Base-by-base conservation (phyloP, 1,140 invertebrate species). In the Phortica variegata region DNA sequence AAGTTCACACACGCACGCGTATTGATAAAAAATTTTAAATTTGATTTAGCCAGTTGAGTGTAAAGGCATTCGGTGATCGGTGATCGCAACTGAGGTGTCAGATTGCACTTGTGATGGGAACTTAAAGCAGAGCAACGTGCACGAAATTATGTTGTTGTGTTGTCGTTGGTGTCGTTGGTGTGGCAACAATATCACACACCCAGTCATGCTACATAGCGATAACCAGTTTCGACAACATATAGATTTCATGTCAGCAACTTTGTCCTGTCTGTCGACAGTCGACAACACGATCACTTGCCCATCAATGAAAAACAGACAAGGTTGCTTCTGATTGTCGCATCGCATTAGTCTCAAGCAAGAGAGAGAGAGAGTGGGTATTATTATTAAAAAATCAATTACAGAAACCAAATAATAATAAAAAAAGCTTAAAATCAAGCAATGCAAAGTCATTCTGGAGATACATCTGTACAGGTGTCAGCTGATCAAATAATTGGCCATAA, bases 401-500 rank as follows among this genome's bases (percentile, higher is more conserved):
- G n/a, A n/a, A n/a, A n/a, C n/a, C n/a, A n/a, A n/a, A n/a, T n/a
- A n/a, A n/a, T n/a, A n/a, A n/a, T n/a, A n/a, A n/a, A n/a, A n/a
- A 31, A 12, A 31, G 29, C 7, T 31, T 31, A 31, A 12, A 31
- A 31, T 8, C 7, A 31, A 31, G 29, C 29, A 31, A 8, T 31
- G 12, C 29, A 12, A 31, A 31, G 29, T 7, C 29, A 31, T 31
- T 31, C 29, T 7, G 29, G 12, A 12, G 29, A 31, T 31, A 31
- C 29, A 53, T 63, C 54, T 57, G 47, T 52, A 60, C 63, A 66
- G 63, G 60, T 66, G 63, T 60, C 63, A 66, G 60, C 63, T 66
- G 63, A 54, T 55, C 50, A 62, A 51, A 66, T 46, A 23, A 19
- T 26, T 7, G 16, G 33, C 15, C 29, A 23, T 16, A 10, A 10